Percentiles rank a stretch among this genome's conserved stretches.
Evolutionary conservation across 2,113 vertebrate genomes (phyloP).

Genomic region (Rhagologus leucostigma): DNA sequence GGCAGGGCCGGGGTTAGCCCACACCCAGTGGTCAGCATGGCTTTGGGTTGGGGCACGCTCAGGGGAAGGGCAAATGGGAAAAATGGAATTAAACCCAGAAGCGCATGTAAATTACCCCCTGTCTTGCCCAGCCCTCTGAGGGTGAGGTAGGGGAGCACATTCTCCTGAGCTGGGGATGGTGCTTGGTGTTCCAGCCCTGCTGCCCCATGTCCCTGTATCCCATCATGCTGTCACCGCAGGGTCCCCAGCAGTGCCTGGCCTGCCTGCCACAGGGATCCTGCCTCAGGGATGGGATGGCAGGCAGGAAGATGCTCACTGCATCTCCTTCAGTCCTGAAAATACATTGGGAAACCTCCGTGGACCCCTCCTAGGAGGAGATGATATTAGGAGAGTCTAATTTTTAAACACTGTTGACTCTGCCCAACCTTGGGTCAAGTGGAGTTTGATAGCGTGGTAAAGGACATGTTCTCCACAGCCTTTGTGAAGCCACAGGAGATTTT

Average conservation of each 20-base stretch:
- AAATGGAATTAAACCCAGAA: not conserved
- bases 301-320: fast-evolving
- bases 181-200: not conserved
- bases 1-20: not conserved
- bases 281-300: not conserved
- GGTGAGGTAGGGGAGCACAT: not conserved
- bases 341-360: not conserved
- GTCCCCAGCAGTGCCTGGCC: not conserved
- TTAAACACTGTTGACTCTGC: not conserved
- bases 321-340: not conserved
- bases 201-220: not conserved
- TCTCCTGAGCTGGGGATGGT: not conserved
- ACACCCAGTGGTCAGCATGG: fast-evolving
- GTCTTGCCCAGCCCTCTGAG: fast-evolving
- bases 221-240: fast-evolving
- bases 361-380: not conserved
- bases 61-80: not conserved
- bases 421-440: not conserved
- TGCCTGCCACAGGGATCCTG: not conserved
- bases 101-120: fast-evolving
- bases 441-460: not conserved
- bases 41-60: not conserved
- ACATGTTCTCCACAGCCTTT: fast-evolving
- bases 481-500: not conserved
- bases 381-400: not conserved